Base-by-base conservation (phyloP, 2,113 vertebrate species). In the Casuarius casuarius region DNA sequence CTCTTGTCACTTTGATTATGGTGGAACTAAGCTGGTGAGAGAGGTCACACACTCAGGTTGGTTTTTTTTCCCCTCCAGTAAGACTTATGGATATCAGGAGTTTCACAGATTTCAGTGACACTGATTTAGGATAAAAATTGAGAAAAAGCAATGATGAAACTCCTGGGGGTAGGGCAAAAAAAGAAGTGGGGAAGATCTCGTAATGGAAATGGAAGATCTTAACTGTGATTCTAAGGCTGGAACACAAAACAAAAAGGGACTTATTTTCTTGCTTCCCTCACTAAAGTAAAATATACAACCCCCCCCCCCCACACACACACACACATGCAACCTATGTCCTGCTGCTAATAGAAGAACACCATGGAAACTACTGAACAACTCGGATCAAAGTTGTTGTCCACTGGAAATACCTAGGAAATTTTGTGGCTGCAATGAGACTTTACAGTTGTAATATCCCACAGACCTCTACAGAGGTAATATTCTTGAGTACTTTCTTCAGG, bases 161-260 rank as follows among this genome's bases (percentile, higher is more conserved):
- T 61, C 93, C 6, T 3, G 6, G 46, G 7, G 10, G 4, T 22
- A 84, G 26, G 66, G 46, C 12, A 19, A 66, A 21, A 76, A 35
- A 15, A 48, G 6, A 2, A 3, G 2, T 0, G 3, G 3, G 2
- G 42, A 4, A 80, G 11, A 71, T 71, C 52, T n/a, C 44, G 31
- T 46, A 71, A 61, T 12, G 59, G 17, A 79, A 88, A 61, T n/a
- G 21, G 9, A 33, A 48, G 13, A 65, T 54, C 7, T 52, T 61
- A n/a, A 33, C 8, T 62, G 22, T 61, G 28, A 92, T 73, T 73
- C 88, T n/a, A 80, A 79, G 11, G 38, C 7, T 58, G n/a, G 31
- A 76, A n/a, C 61, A 66, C 4, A 49, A 83, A 71, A 31, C 19
- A 70, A 48, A 74, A 4, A 71, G 68, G 14, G 21, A 48, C 16